These are phyloP conservation scores for Pterophyllum scalare DNA, from an alignment of 2,113 vertebrate genomes.

Conservation along the genomic window DNA sequence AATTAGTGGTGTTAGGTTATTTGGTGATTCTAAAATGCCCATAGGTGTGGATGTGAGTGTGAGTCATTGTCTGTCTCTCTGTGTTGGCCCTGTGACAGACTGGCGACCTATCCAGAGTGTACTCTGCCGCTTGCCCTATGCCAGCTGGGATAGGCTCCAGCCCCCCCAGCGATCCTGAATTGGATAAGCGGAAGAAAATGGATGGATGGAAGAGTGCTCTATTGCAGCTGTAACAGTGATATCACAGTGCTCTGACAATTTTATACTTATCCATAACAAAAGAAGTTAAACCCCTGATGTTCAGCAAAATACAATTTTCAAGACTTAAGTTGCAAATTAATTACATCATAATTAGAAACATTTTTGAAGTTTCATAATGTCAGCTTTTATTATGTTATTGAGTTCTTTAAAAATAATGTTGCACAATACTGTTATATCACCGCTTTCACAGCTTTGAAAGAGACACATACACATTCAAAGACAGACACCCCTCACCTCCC, in stretches of 20 bases:
- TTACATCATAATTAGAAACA: neutral
- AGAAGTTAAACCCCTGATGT: neutral
- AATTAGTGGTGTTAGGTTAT: too few relatives aligned
- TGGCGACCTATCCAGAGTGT: too few relatives aligned
- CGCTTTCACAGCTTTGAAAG: neutral
- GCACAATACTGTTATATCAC: constrained; percentile 4
- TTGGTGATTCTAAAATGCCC: too few relatives aligned
- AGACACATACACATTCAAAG: constrained; percentile 6
- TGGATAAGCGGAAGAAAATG: too few relatives aligned
- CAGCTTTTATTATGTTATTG: neutral
- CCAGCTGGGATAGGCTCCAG: too few relatives aligned
- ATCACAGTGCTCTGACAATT: neutral
- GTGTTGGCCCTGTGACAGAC: too few relatives aligned
- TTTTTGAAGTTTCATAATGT: neutral
- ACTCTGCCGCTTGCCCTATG: too few relatives aligned
- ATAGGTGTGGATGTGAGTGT: too few relatives aligned
- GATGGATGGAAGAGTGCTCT: too few relatives aligned
- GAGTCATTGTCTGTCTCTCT: too few relatives aligned
- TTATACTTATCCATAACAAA: neutral
- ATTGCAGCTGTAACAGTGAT: neutral
- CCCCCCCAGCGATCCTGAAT: too few relatives aligned
- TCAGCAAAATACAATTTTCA: neutral
- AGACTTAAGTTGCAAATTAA: neutral
- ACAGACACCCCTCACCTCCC: neutral
- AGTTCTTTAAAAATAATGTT: constrained; percentile 2